Base-by-base conservation (phyloP, 2,888 invertebrate genomes). In the Acronicta leporina region DNA sequence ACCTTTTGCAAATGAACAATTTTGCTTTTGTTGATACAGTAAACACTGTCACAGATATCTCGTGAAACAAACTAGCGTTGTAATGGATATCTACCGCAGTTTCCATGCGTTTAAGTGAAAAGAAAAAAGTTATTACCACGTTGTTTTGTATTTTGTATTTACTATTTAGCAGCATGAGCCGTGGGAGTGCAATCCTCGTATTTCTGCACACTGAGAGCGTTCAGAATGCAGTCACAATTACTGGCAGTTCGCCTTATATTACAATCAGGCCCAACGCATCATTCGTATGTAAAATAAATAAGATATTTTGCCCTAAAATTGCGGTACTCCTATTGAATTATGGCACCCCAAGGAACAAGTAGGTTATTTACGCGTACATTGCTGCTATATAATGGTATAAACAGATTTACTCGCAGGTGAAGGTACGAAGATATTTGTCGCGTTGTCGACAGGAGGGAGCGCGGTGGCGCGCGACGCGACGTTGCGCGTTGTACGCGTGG, bases 391-490 rank as follows among this genome's bases (percentile, higher is more conserved):
- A 79, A 81, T 66, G 69, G 68, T 59, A 73, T 77, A 71, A 79
- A 82, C 75, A 77, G 77, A 78, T 83, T 84, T 80, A 68, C 70
- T 73, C 68, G 64, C 69, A 81, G 81, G 80, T 80, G 80, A 73
- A 77, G 72, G 75, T 70, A 79, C 68, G 78, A 73, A 80, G 75
- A 77, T 80, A 80, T 81, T 79, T 77, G 75, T 77, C 60, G 75
- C 66, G 62, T 79, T 76, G 75, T 77, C 61, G 76, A 65, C 62
- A 57, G 47, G 72, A 70, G 56, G 50, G 40, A 33, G 49, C 44
- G 61, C 44, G 41, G 30, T 44, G 44, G 45, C 15, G 35, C 25
- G 42, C 13, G 50, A 46, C 25, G 42, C 13, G 50, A 46, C 20
- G 27, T 55, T 43, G 58, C 43, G 64, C 62, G 51, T 14, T 10